These are phyloP conservation scores for Neria commutata DNA, from an alignment of 2,888 invertebrate genomes.

Conservation along the genomic window DNA sequence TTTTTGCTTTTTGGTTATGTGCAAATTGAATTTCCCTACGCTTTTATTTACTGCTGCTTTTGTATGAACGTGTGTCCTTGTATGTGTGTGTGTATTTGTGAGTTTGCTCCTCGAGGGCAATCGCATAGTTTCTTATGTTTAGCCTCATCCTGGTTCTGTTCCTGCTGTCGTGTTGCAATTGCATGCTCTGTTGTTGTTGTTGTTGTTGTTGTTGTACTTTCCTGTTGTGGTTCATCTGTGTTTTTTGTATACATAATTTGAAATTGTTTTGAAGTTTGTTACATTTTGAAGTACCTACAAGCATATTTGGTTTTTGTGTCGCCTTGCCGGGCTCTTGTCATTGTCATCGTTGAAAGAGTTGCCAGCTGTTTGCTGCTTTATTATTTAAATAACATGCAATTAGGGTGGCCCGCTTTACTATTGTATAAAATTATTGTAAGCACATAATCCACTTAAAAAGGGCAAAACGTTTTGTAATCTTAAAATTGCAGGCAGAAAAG, in stretches of 20 bases:
- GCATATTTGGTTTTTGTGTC: too few species aligned
- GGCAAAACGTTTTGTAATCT: too few species aligned
- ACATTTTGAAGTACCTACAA: not conserved
- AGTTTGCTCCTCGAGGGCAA: not conserved
- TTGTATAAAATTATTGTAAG: too few species aligned
- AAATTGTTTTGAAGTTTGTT: constrained; percentile 8
- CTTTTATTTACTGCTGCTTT: not conserved
- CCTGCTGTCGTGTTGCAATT: not conserved
- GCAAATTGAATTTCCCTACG: constrained; percentile 9
- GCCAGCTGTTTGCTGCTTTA: constrained; percentile 13
- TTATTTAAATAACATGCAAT: not conserved
- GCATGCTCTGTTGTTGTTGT: not conserved
- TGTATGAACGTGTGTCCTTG: not conserved
- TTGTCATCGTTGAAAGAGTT: constrained; percentile 16
- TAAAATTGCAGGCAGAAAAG: too few species aligned
- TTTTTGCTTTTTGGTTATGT: not conserved
- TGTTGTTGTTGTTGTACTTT: not conserved
- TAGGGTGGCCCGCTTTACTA: constrained; percentile 4
- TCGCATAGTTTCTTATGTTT: constrained; percentile 1
- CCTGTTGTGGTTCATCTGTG: not conserved
- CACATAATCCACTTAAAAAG: too few species aligned
- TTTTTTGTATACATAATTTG: not conserved
- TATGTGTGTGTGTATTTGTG: not conserved
- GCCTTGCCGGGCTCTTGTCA: too few species aligned
- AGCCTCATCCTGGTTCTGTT: not conserved